phyloP scores from a whole-genome alignment of 2,888 invertebrate species.

The Alcis repandata region DNA sequence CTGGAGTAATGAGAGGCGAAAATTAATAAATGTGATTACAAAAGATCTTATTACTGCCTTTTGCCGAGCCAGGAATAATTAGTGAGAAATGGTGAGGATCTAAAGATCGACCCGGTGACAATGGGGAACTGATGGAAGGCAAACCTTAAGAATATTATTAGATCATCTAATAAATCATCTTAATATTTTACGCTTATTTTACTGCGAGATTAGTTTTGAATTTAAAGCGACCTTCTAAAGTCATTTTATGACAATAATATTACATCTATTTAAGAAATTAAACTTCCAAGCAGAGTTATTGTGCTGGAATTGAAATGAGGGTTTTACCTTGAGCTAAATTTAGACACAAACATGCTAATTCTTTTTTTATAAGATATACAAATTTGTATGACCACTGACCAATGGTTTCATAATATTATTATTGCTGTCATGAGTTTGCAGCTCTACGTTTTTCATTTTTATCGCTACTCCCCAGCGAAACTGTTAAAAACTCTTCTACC shows the following conservation, averaged over 20 bases:
- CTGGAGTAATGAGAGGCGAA: slow-evolving; percentile 65
- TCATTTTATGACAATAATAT: too few species aligned
- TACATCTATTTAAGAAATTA: neutral
- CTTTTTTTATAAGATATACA: too few species aligned
- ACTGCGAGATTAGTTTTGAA: neutral
- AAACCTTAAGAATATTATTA: slow-evolving; percentile 10
- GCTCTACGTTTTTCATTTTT: too few species aligned
- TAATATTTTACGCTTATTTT: slow-evolving; percentile 12
- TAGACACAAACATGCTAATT: too few species aligned
- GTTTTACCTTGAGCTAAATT: too few species aligned
- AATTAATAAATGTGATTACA: slow-evolving; percentile 70
- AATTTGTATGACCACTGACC: too few species aligned
- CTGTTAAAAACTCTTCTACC: too few species aligned
- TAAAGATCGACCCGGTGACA: slow-evolving; percentile 29
- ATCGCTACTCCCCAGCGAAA: too few species aligned
- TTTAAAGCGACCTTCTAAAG: neutral
- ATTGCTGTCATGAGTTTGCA: too few species aligned
- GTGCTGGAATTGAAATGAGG: too few species aligned
- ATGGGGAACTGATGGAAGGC: slow-evolving; percentile 10
- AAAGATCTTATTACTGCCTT: slow-evolving; percentile 79
- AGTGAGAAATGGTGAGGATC: slow-evolving; percentile 65
- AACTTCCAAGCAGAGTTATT: neutral
- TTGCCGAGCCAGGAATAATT: slow-evolving; percentile 74
- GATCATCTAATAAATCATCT: neutral
- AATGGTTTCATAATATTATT: too few species aligned